Base-by-base conservation (phyloP, 1,140 invertebrate genomes). In the Drosophila parabipectinata region DNA sequence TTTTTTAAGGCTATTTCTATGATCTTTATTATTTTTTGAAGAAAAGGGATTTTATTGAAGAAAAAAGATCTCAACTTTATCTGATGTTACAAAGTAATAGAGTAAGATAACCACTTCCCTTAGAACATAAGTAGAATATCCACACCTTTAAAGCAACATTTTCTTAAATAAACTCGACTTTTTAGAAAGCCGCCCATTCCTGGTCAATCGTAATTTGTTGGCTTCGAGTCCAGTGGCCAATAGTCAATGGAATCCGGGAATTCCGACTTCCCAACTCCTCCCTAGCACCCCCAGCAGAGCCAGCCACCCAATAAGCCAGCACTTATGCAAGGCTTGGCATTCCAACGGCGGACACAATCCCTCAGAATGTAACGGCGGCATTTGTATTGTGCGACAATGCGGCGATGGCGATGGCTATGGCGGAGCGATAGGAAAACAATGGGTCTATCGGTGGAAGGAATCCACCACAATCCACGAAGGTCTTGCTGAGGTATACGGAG, bases 401-500 rank as follows among this genome's bases (percentile, higher is more conserved):
- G 79, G 73, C 68, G 57, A 81, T 72, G 78, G 26, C 26, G 1
- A 28, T 28, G 26, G 26, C 26, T 4, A 32, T 32, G 30, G 30
- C 7, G 30, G 62, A 69, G 67, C 78, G 74, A 69, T 72, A 75
- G 77, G 66, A 75, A 84, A 84, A 84, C 80, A 85, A 85, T 87
- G 71, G 64, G 57, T 68, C 56, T 64, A 63, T 37, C 67, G 81
- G 72, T 75, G 69, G 79, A 83, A 73, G 80, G 80, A 84, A 80
- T 84, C 61, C 80, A 64, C 66, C 63, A 73, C 54, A 69, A 69
- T 85, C 77, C 76, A 51, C 14, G 32, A 52, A 24, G 28, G 47
- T 59, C 75, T 61, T 32, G 18, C 15, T 0, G 1, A 7, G 5
- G 0, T 30, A 9, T 59, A 66, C 58, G 21, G 56, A 28, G 12